Evolutionary conservation across 2,113 vertebrate genomes (phyloP).

Genomic region (Mionectes macconnelli): DNA sequence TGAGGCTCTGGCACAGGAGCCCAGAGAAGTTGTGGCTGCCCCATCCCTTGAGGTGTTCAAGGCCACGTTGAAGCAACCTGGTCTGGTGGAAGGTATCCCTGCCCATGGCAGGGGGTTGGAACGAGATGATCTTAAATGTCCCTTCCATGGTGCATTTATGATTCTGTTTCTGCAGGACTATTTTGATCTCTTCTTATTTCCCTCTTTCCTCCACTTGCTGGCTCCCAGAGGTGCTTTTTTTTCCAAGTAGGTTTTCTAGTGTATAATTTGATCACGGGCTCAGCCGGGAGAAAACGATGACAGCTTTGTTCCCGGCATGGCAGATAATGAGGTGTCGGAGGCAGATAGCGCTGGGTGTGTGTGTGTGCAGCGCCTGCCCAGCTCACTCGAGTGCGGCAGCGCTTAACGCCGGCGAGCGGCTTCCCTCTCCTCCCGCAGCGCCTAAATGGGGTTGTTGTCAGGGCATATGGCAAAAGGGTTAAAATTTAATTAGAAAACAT

Average conservation of each 20-base stretch:
- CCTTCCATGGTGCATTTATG: background rate
- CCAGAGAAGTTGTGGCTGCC: background rate
- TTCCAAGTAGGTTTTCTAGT: background rate
- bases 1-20: background rate
- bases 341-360: background rate
- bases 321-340: background rate
- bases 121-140: background rate
- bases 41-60: background rate
- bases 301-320: background rate
- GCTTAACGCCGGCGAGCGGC: background rate
- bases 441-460: background rate
- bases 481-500: conserved; percentile 62
- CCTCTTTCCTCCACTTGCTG: background rate
- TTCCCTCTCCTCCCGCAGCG: background rate
- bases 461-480: conserved; percentile 54
- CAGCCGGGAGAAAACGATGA: background rate
- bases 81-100: background rate
- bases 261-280: background rate
- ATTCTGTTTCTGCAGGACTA: background rate
- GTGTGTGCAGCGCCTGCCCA: background rate
- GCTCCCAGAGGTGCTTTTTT: background rate
- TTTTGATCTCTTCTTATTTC: background rate
- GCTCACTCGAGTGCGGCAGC: background rate
- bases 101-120: background rate
- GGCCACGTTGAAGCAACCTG: background rate